Percentiles rank a stretch among this genome's conserved stretches.
Conservation (phyloP, 2,797 vertebrate genomes). For the Artibeus lituratus region DNA sequence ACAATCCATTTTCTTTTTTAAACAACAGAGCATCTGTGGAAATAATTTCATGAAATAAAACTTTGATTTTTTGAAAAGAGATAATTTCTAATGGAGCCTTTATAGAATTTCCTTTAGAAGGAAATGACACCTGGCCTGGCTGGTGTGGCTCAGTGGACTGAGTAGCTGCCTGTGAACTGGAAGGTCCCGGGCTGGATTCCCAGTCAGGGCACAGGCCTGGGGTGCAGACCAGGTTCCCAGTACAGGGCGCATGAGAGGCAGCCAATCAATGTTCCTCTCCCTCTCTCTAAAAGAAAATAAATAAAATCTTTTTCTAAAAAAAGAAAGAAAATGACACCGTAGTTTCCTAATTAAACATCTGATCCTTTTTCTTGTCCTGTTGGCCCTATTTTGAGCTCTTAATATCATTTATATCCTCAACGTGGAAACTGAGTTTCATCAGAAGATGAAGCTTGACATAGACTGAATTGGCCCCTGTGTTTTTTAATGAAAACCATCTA, state of each 20-base stretch:
- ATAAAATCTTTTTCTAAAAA: not conserved
- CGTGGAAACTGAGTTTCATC: not conserved
- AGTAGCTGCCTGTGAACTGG: not conserved
- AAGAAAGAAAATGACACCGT: not conserved
- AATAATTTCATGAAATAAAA: slow-evolving; percentile 49
- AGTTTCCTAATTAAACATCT: slow-evolving; percentile 35
- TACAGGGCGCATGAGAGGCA: not conserved
- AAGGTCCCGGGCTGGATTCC: not conserved
- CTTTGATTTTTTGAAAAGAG: not conserved
- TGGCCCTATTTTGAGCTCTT: slow-evolving; percentile 37
- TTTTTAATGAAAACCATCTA: slow-evolving; percentile 59
- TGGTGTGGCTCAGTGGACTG: not conserved
- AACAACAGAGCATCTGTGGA: slow-evolving; percentile 22
- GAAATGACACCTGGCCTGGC: not conserved
- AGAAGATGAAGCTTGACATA: not conserved
- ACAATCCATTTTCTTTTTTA: slow-evolving; percentile 1
- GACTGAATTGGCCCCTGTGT: not conserved
- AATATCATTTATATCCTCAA: slow-evolving; percentile 17
- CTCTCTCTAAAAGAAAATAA: not conserved
- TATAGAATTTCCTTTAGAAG: slow-evolving; percentile 36
- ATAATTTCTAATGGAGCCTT: slow-evolving; percentile 10
- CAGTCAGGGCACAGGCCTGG: not conserved
- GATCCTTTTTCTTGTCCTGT: slow-evolving; percentile 8
- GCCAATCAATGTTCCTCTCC: not conserved
- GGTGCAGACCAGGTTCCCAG: not conserved